A percentile compares a stretch with the other conserved stretches of the same genome.
phyloP scores from a whole-genome alignment of 1,140 invertebrate species.

The Chironomus striatipennis region DNA sequence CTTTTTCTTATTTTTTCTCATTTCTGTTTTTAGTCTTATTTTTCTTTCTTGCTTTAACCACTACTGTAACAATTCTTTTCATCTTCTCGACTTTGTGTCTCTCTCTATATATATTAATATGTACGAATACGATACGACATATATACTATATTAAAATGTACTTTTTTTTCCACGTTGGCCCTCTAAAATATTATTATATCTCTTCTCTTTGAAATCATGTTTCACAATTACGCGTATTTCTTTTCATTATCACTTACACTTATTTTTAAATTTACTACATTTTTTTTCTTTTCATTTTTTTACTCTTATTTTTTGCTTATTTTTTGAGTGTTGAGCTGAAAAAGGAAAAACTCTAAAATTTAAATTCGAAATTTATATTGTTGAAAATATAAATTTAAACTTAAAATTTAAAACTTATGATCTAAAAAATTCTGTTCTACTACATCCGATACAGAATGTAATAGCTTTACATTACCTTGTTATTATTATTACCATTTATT shows the following conservation, averaged over 20 bases:
- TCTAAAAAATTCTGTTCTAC: background rate
- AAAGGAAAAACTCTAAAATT: too few species aligned
- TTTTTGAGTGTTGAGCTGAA: too few species aligned
- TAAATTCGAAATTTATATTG: too few species aligned
- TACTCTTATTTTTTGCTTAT: too few species aligned
- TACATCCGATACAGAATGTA: constrained; percentile 19
- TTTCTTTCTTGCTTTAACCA: background rate
- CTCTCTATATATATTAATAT: too few species aligned
- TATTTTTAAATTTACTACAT: background rate
- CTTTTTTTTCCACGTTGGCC: constrained; percentile 10
- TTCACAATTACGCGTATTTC: background rate
- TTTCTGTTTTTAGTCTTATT: background rate
- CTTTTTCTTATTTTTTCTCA: background rate
- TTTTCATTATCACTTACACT: background rate
- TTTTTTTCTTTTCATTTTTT: too few species aligned
- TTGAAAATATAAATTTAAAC: too few species aligned
- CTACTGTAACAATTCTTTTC: constrained; percentile 4
- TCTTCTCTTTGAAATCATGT: background rate
- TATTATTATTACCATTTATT: background rate
- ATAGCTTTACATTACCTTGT: background rate
- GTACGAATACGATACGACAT: too few species aligned
- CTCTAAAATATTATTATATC: background rate
- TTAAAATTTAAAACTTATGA: too few species aligned
- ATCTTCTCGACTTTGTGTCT: background rate
- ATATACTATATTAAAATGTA: background rate